phyloP scores from a whole-genome alignment of 2,797 vertebrate genomes.

The Anguilla obscura region DNA sequence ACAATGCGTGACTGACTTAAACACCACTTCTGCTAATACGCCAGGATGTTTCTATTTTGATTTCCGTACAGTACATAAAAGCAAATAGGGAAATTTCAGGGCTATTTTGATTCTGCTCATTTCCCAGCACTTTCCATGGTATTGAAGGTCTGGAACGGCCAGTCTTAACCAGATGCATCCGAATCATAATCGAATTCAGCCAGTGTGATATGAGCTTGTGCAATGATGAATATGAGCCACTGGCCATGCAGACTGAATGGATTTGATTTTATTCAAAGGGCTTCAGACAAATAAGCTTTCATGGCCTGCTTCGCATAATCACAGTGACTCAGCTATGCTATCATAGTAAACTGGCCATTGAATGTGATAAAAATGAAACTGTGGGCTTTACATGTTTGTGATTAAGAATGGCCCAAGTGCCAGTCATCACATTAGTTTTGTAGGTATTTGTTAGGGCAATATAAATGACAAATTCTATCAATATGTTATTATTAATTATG shows the following conservation, averaged over 20 bases:
- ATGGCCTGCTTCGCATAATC: neutral
- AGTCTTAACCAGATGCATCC: neutral
- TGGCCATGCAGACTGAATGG: neutral
- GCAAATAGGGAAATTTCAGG: neutral
- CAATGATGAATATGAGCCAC: neutral
- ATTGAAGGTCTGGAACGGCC: neutral
- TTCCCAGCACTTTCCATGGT: neutral
- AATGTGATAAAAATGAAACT: neutral
- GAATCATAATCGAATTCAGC: neutral
- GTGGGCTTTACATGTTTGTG: neutral
- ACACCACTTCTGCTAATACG: neutral
- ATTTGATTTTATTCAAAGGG: neutral
- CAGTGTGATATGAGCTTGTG: neutral
- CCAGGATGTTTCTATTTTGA: neutral
- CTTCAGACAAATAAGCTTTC: neutral
- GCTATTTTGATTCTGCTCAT: neutral
- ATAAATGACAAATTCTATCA: neutral
- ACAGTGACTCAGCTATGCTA: neutral
- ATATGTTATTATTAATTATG: neutral
- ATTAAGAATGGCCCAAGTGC: neutral
- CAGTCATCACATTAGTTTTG: neutral
- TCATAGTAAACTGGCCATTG: neutral
- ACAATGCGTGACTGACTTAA: neutral
- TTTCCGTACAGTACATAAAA: neutral
- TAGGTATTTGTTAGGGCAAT: neutral